Conservation (phyloP, 2,113 vertebrate species). For the Microtus ochrogaster region DNA sequence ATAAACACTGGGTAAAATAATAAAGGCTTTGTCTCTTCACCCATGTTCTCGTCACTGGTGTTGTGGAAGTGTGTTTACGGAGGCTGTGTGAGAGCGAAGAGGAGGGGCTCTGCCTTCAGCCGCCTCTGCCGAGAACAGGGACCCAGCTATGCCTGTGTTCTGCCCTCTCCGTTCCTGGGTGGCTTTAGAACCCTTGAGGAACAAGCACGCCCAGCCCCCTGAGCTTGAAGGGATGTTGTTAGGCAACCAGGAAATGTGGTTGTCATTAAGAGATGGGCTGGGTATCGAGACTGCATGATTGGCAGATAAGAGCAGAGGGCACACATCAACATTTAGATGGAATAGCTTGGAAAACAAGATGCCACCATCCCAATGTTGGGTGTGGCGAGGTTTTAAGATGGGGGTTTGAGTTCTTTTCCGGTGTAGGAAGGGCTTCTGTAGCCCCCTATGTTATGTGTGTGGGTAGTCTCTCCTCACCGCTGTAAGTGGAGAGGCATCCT, state of each 20-base stretch:
- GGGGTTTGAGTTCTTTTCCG: not conserved
- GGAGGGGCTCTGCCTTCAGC: not conserved
- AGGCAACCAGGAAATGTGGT: slow-evolving; percentile 22
- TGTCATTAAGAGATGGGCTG: not conserved
- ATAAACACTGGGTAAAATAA: not conserved
- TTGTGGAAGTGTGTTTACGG: not conserved
- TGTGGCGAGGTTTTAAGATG: not conserved
- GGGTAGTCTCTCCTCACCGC: not conserved
- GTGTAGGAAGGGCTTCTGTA: not conserved
- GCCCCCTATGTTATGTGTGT: not conserved
- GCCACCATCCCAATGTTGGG: not conserved
- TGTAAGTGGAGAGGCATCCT: fast-evolving
- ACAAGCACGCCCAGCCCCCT: not conserved
- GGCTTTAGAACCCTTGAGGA: not conserved
- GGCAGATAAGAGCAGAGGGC: not conserved
- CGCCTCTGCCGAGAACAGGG: not conserved
- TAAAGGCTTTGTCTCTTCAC: not conserved
- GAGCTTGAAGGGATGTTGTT: not conserved
- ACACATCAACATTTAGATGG: not conserved
- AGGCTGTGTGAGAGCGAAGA: not conserved
- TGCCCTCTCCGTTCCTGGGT: not conserved
- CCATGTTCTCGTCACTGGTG: not conserved
- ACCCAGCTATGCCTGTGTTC: not conserved
- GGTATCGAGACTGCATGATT: not conserved
- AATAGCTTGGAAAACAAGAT: not conserved